Evolutionary conservation across 2,888 invertebrate genomes (phyloP).

Genomic region (Didymodactylos carnosus): DNA sequence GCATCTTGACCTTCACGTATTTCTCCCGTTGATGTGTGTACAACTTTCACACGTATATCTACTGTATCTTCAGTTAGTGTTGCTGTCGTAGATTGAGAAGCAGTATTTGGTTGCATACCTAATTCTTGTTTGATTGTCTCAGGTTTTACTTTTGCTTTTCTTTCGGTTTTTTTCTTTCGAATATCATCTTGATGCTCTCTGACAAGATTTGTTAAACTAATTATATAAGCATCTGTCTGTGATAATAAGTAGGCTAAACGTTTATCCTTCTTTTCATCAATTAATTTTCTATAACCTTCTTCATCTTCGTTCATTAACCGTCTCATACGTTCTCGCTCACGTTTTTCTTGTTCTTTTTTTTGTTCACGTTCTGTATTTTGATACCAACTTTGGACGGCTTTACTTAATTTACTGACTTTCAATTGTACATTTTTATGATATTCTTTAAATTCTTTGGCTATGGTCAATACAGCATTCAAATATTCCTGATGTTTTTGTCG

Average conservation of each 20-base stretch:
- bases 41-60: conserved; percentile 47
- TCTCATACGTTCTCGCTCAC: conserved; percentile 96
- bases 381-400: conserved; percentile 85
- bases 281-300: conserved; percentile 92
- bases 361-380: conserved; percentile 95
- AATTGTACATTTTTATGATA: conserved; percentile 62
- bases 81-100: no score
- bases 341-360: conserved; percentile 94
- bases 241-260: conserved; percentile 83
- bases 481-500: conserved; percentile 88
- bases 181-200: conserved; percentile 69
- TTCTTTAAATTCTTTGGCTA: conserved; percentile 92
- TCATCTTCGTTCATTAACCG: conserved; percentile 98
- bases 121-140: conserved; percentile 1
- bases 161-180: conserved; percentile 47
- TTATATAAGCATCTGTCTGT: conserved; percentile 95
- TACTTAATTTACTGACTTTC: conserved; percentile 69
- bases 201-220: conserved; percentile 79
- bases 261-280: conserved; percentile 99
- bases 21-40: conserved; percentile 61
- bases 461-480: conserved; percentile 76
- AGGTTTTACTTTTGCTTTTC: conserved; percentile 42
- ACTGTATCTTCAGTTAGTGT: background rate
- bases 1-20: conserved; percentile 30
- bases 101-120: background rate